Conservation (phyloP, 2,113 vertebrate genomes). For the Paraplagusia blochii region DNA sequence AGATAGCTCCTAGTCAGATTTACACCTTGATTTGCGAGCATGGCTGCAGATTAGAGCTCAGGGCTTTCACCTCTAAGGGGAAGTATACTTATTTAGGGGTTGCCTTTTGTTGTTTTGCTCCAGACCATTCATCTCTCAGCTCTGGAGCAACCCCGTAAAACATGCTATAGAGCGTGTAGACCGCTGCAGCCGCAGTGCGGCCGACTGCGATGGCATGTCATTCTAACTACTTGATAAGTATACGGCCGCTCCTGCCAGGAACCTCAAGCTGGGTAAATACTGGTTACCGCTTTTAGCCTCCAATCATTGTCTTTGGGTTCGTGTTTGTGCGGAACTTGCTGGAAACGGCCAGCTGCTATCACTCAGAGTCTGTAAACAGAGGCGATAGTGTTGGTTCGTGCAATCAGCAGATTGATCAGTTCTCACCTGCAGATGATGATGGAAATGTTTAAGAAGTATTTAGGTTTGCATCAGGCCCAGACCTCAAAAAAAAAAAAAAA, state of each 20-base stretch:
- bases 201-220: conserved; percentile 68
- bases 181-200: conserved; percentile 58
- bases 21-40: conserved; percentile 43
- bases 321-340: conserved; percentile 51
- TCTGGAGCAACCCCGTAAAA: conserved; percentile 48
- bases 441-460: background rate
- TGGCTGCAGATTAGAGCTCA: conserved; percentile 34
- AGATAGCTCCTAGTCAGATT: conserved; percentile 19
- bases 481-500: conserved; percentile 55
- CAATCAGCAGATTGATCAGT: conserved; percentile 30
- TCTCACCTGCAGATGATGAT: conserved; percentile 16
- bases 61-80: conserved; percentile 48
- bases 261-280: conserved; percentile 70
- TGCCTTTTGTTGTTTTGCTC: conserved; percentile 58
- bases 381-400: conserved; percentile 7
- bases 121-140: conserved; percentile 37
- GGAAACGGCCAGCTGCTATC: conserved; percentile 50
- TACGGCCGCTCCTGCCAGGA: conserved; percentile 61
- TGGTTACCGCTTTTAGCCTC: conserved; percentile 74
- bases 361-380: conserved; percentile 44
- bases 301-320: conserved; percentile 71
- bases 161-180: conserved; percentile 52
- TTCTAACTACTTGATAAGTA: conserved; percentile 76
- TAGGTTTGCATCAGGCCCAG: conserved; percentile 36
- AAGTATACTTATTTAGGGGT: conserved; percentile 58